Percentiles rank a stretch among this genome's conserved stretches.
Conservation (phyloP, 2,113 vertebrate genomes). For the Pluvialis apricaria region DNA sequence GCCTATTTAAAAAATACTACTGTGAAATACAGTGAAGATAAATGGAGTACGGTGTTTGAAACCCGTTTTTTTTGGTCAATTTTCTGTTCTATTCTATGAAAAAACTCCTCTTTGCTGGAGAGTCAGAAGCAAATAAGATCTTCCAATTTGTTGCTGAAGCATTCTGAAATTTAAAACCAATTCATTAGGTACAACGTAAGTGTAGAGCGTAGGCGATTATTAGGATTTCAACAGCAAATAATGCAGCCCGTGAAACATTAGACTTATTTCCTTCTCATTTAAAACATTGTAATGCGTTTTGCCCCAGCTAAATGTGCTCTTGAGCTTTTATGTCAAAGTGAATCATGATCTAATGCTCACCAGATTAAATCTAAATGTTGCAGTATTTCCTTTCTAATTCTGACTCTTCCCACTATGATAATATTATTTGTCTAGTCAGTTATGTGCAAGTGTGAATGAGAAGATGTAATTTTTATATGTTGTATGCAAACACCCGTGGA, state of each 20-base stretch:
- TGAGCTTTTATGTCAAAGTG: slow-evolving; percentile 53
- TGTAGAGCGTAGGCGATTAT: background rate
- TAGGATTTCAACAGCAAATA: slow-evolving; percentile 57
- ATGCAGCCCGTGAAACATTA: slow-evolving; percentile 23
- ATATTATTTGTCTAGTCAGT: slow-evolving; percentile 29
- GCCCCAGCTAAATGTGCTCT: slow-evolving; percentile 24
- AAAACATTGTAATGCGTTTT: background rate
- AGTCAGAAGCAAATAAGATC: background rate
- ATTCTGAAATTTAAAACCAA: background rate
- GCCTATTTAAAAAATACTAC: background rate
- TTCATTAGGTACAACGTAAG: background rate
- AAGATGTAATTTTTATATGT: background rate
- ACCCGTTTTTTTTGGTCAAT: background rate
- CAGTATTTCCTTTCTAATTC: slow-evolving; percentile 37
- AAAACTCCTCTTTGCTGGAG: background rate
- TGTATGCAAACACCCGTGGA: background rate
- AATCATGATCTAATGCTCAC: slow-evolving; percentile 45
- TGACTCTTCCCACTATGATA: slow-evolving; percentile 23
- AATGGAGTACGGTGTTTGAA: background rate
- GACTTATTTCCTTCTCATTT: slow-evolving; percentile 35
- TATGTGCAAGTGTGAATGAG: slow-evolving; percentile 5
- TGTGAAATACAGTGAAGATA: background rate
- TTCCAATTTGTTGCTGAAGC: background rate
- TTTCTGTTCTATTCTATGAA: background rate
- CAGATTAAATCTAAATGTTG: slow-evolving; percentile 21